Base-by-base conservation (phyloP, 2,113 vertebrate genomes). In the Aegithalos caudatus region DNA sequence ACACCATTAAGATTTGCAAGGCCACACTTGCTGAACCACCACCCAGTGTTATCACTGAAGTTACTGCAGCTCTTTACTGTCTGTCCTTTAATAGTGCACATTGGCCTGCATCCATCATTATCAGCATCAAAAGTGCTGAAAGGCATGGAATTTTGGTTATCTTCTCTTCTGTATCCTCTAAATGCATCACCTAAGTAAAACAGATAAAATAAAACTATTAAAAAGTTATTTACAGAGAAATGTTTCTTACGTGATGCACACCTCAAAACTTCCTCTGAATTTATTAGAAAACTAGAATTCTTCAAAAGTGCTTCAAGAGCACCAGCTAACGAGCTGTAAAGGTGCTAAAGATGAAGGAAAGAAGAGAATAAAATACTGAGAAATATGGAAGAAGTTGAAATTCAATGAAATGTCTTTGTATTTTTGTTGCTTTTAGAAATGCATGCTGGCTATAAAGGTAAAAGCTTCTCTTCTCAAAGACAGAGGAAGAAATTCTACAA, bases 11-110 rank as follows among this genome's bases (percentile, higher is more conserved):
- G 98, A 90, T 99, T 99, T n/a, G 98, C 98, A 61, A 98, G 96
- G 42, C 99, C 99, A 12, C 99, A 99, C 71, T 98, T 98, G 95
- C 83, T 99, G 96, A 99, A 99, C 99, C 99, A 99, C 99, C 99
- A 99, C 15, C 99, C 99, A 0, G 98, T 99, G 44, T 96, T 97
- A 71, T 97, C 98, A 76, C 98, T 97, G 90, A 98, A 97, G 54
- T 96, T 87, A 90, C 99, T 99, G 95, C 99, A 99, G 96, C 98
- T 99, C 95, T 98, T 98, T 76, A 99, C 97, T 20, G 97, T 95
- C 44, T 93, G 96, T 65, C 98, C 98, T 47, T 71, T 70, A 40
- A 99, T 65, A n/a, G 96, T 95, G 94, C 99, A 99, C 48, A 45
- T 61, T 15, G 99, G 99, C 35, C 86, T 97, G 84, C 99, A 99